These are phyloP conservation scores for Petrolisthes cinctipes DNA, from an alignment of 2,888 invertebrate genomes.

Conservation along the genomic window DNA sequence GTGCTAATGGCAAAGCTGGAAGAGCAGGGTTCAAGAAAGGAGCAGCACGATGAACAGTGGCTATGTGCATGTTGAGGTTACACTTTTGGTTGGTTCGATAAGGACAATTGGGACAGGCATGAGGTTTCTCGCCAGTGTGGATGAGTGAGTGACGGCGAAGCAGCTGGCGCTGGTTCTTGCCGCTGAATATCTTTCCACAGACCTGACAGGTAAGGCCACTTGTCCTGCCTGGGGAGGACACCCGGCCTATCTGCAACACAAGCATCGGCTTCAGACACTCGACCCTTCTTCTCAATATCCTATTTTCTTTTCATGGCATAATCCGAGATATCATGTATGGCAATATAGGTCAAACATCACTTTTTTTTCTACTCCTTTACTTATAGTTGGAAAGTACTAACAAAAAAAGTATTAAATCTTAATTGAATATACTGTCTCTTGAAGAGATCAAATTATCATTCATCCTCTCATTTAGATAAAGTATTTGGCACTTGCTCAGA, in stretches of 20 bases:
- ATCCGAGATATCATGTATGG: background rate
- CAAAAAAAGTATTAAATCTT: background rate
- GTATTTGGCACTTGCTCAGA: no score
- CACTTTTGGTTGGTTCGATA: constrained; percentile 64
- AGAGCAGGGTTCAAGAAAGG: constrained; percentile 35
- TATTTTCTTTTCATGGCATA: constrained; percentile 5
- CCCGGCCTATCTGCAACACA: constrained; percentile 59
- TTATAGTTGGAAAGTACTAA: background rate
- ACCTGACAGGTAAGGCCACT: constrained; percentile 58
- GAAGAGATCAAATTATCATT: no score
- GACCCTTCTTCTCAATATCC: background rate
- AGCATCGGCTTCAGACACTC: constrained; percentile 57
- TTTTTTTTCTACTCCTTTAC: background rate
- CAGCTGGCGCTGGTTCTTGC: constrained; percentile 62
- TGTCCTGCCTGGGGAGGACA: constrained; percentile 50
- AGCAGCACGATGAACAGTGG: constrained; percentile 52
- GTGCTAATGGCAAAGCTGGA: constrained; percentile 36
- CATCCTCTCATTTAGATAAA: no score
- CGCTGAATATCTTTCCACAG: constrained; percentile 61
- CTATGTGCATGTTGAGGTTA: constrained; percentile 60
- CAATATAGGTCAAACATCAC: background rate
- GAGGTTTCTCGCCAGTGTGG: constrained; percentile 64
- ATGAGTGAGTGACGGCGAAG: constrained; percentile 60
- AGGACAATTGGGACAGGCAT: constrained; percentile 61
- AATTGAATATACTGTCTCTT: no score